Evolutionary conservation across 2,888 invertebrate species (phyloP), one percentile per base, ranked within the genome.

Genomic region (Melolontha melolontha): DNA sequence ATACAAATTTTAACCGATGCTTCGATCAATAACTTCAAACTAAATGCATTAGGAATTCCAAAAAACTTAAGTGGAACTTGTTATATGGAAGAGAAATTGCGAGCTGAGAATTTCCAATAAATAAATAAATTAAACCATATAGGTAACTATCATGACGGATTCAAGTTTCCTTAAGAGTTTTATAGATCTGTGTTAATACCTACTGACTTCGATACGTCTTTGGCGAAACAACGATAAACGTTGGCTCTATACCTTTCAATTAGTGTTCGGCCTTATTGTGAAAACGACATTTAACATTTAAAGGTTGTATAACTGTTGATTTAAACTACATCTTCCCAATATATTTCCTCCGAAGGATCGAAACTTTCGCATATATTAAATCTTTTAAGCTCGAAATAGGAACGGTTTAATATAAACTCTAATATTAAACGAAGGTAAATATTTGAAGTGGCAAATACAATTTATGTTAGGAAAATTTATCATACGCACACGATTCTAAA

Each of bases 111-210:
- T 34, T 47, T 34, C 34, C 34, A 62, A 62, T 29, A 57, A 57
- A 57, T 62, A 62, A 47, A 47, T 44, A 34, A 47, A 62, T 62
- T 62, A 39, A 47, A 47, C 59, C 59, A 47, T 62, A 62, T 62
- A 62, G 34, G 59, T 47, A 34, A 47, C 11, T 34, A 11, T 62
- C 59, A 62, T 49, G 34, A 47, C 59, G 47, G 47, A 49, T 62
- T 62, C 59, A 62, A 62, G 59, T 62, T 62, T 62, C 59, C 59
- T 39, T 62, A 47, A 62, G 47, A 16, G 59, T 47, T 47, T 34
- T 59, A 12, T 29, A 27, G 44, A 59, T 59, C 47, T 62, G 59
- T 62, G 59, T 62, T 62, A 62, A 62, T 62, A 62, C 59, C 47
- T 47, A 62, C 47, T 62, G 59, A 62, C 59, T 47, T 47, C 59